Percentiles rank a stretch among this genome's conserved stretches.
phyloP scores from a whole-genome alignment of 2,113 vertebrate genomes.

The Budorcas taxicolor region DNA sequence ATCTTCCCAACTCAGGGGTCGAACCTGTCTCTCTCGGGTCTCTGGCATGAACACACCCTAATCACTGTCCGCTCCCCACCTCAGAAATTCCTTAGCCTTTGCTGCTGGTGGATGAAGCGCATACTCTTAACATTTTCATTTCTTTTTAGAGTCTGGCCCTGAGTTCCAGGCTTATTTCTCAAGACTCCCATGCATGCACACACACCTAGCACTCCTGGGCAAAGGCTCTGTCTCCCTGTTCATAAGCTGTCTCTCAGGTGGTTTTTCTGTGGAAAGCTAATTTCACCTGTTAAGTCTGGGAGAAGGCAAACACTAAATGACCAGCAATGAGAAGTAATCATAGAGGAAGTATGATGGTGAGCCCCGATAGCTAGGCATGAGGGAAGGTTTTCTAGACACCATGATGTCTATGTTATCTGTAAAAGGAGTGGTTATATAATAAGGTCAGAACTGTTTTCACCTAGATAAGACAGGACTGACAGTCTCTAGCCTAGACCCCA shows the following conservation, averaged over 20 bases:
- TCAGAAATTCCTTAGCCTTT: neutral
- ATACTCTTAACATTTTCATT: neutral
- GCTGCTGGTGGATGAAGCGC: neutral
- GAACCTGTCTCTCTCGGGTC: neutral
- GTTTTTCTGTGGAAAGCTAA: neutral
- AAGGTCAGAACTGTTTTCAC: neutral
- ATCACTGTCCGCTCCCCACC: neutral
- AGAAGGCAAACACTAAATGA: neutral
- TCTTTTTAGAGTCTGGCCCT: neutral
- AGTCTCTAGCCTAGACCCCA: neutral
- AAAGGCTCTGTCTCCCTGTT: neutral
- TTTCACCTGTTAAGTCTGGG: neutral
- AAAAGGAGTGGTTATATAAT: neutral
- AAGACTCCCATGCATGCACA: neutral
- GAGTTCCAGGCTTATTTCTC: neutral
- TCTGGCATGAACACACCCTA: neutral
- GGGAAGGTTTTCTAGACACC: neutral
- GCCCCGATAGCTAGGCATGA: neutral
- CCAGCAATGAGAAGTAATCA: neutral
- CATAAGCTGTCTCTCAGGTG: neutral
- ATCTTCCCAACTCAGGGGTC: neutral
- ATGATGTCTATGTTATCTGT: neutral
- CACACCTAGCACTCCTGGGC: neutral
- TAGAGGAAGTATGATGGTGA: neutral
- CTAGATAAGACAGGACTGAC: neutral